Base-by-base conservation (phyloP, 2,113 vertebrate species). In the Tragelaphus buxtoni region DNA sequence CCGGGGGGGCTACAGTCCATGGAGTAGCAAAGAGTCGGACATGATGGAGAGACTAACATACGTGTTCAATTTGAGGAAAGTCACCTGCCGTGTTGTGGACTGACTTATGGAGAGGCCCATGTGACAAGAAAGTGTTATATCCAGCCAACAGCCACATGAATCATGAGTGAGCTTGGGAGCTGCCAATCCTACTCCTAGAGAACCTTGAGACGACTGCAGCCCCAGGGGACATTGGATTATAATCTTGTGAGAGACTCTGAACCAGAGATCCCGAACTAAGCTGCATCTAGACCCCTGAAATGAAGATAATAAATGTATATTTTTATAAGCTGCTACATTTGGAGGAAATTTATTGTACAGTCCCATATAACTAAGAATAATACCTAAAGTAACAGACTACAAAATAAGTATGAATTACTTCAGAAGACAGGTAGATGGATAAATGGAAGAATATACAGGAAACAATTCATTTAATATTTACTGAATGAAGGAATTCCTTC, bases 351-450 rank as follows among this genome's bases (percentile, higher is more conserved):
- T 69, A 39, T 72, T 72, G 72, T 9, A 55, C 1, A 35, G 58
- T 58, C 28, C 24, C 55, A 89, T 26, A 60, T 55, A 88, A 88
- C 56, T 81, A 24, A 81, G 26, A 60, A 45, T 53, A 72, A 20
- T 9, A n/a, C 11, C 42, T 88, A 81, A 72, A 85, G 20, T 32
- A 90, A 93, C 49, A 88, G 14, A n/a, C 53, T 74, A 49, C 24
- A 86, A 89, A 89, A 72, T 60, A 84, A 96, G 24, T 61, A n/a
- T 85, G 42, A 88, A 82, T 76, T 82, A 82, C 22, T 80, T 92
- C 28, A 92, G 53, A 76, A 32, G 76, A 76, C 12, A 88, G 42
- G 77, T 51, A 45, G 20, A 45, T 72, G 17, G 26, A 51, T 47
- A 95, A 87, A 60, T 55, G 61, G 22, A 92, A 95, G 16, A 60